Evolutionary conservation across 2,797 vertebrate genomes (phyloP).

Genomic region (Todus mexicanus): DNA sequence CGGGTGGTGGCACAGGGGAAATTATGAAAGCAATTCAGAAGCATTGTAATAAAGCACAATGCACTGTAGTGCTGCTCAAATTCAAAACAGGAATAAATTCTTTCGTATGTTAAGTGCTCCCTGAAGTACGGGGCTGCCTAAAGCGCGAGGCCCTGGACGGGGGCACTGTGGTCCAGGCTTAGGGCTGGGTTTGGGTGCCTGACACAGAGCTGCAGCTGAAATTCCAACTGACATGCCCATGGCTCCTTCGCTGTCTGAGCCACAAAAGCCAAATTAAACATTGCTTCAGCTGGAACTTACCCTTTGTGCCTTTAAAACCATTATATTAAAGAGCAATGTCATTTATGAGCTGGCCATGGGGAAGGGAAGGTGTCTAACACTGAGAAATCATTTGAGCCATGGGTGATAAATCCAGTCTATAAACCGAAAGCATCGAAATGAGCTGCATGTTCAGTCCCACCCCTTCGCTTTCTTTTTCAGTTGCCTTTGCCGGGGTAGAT

Average conservation of each 20-base stretch:
- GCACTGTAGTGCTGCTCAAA: conserved; percentile 25
- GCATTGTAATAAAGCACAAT: conserved; percentile 60
- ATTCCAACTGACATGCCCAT: not conserved
- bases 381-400: not conserved
- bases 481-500: not conserved
- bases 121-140: conserved; percentile 13
- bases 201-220: not conserved
- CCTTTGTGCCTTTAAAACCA: conserved; percentile 47
- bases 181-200: not conserved
- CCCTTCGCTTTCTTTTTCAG: not conserved
- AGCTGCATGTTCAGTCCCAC: not conserved
- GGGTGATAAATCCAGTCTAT: conserved; percentile 42
- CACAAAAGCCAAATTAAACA: conserved; percentile 58
- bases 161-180: not conserved
- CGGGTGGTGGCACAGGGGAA: conserved; percentile 42
- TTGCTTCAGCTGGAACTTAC: conserved; percentile 53
- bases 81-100: conserved; percentile 57
- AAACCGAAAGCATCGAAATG: not conserved
- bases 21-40: conserved; percentile 60
- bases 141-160: conserved; percentile 6
- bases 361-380: conserved; percentile 45
- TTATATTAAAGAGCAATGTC: conserved; percentile 42
- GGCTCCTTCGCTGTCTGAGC: not conserved
- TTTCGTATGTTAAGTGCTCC: conserved; percentile 54
- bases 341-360: conserved; percentile 13